Evolutionary conservation across 2,797 vertebrate species (phyloP), one percentile per base, ranked within the genome.

Genomic region (Agapornis canus): DNA sequence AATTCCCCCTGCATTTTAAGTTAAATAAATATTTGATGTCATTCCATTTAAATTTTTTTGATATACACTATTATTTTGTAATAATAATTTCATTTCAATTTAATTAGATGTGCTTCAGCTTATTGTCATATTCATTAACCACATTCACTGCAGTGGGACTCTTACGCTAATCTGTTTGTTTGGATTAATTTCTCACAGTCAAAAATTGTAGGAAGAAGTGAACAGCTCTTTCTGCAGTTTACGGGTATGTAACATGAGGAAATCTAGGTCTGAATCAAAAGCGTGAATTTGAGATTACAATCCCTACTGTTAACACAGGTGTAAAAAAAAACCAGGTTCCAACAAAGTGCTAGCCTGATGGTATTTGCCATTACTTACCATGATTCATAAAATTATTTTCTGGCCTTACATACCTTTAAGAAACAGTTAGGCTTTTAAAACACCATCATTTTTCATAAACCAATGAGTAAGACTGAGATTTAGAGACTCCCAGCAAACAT

Each of bases 311-410:
- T 89, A 95, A 91, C 19, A 73, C 11, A 86, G 13, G n/a, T 71
- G 77, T 48, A 94, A 87, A 48, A 89, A 89, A 91, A 80, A 27
- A 26, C 37, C 31, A 92, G 85, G 60, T 80, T 77, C 59, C 82
- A 70, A 51, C 35, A 47, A 91, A 73, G 37, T 70, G 27, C 61
- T 72, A 95, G 76, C 51, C 72, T 95, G 77, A 48, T 84, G 35
- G 47, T 92, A 82, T 42, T 95, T 94, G 63, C 39, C 79, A 86
- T 84, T 95, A 92, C 32, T 95, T 96, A 86, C 45, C 82, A 88
- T 82, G 83, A 97, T 93, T 96, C 85, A 87, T 29, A 95, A 87
- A 97, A 95, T 75, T 91, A 97, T 98, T 97, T 97, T 96, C 92
- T 96, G 81, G 63, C 70, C 84, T 94, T 92, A 35, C 35, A 35